A percentile compares a stretch with the other conserved stretches of the same genome.
Evolutionary conservation across 37 sponge, comb jelly and placozoan species (phyloP).

Genomic region (Diacarnus erythraeanus): DNA sequence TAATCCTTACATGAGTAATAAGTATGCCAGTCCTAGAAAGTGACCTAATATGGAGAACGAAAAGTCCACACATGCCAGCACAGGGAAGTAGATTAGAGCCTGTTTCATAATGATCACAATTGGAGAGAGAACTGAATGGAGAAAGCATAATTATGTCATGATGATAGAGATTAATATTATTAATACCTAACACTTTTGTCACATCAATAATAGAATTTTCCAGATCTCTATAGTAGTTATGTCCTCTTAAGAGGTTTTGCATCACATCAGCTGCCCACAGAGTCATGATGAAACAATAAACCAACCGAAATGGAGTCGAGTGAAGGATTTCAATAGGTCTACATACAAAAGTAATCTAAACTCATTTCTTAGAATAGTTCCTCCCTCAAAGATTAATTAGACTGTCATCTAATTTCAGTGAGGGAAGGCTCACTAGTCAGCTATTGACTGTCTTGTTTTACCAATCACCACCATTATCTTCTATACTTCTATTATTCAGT

Average conservation of each 20-base stretch:
- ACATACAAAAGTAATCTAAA: no score
- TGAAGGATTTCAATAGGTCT: conserved; percentile 33
- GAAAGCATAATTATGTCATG: no score
- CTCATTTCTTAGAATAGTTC: no score
- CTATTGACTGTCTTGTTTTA: no score
- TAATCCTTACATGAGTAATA: conserved; percentile 34
- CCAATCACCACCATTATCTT: no score
- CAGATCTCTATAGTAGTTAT: conserved; percentile 15
- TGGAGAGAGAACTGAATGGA: conserved; percentile 17
- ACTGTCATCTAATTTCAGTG: no score
- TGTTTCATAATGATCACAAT: conserved; percentile 37
- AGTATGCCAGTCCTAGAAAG: conserved; percentile 32
- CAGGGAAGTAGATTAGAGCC: conserved; percentile 47
- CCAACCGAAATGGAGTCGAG: conserved; percentile 10
- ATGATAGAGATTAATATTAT: no score
- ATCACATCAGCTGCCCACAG: conserved; percentile 35
- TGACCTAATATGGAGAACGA: conserved; percentile 32
- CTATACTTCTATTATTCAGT: no score
- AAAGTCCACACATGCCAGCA: conserved; percentile 44
- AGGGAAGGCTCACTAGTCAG: no score
- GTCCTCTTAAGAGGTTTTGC: conserved; percentile 9
- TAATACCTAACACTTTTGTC: conserved; percentile 14
- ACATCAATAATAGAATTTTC: conserved; percentile 10
- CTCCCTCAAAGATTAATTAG: no score
- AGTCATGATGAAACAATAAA: conserved; percentile 41